Evolutionary conservation across 92 coral and sea anemone genomes (phyloP).

Genomic region (Plumapathes pennacea): DNA sequence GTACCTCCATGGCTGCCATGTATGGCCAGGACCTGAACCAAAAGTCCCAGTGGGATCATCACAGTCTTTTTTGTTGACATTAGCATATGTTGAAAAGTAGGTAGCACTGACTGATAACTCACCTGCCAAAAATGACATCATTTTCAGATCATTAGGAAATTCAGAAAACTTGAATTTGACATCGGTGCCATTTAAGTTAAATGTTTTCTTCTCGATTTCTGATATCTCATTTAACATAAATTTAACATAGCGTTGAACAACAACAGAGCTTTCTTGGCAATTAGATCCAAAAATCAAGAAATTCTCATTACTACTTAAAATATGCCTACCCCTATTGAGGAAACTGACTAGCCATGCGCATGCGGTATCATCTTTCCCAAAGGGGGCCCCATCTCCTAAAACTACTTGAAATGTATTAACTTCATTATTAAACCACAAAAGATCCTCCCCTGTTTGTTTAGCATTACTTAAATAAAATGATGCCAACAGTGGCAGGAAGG

Average conservation of each 20-base stretch:
- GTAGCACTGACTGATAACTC: conserved; percentile 69
- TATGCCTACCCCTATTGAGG: conserved; percentile 65
- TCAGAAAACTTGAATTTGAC: conserved; percentile 68
- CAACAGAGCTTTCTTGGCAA: conserved; percentile 61
- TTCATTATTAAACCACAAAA: conserved; percentile 55
- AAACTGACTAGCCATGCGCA: conserved; percentile 70
- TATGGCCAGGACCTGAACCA: conserved; percentile 36
- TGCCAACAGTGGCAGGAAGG: conserved; percentile 51
- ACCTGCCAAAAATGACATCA: conserved; percentile 67
- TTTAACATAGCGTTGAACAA: conserved; percentile 55
- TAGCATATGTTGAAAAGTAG: conserved; percentile 67
- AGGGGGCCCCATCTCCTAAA: conserved; percentile 69
- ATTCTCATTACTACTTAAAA: conserved; percentile 69
- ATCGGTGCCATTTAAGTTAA: conserved; percentile 32
- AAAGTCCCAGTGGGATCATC: conserved; percentile 41
- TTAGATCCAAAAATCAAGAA: conserved; percentile 64
- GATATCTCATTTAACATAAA: conserved; percentile 54
- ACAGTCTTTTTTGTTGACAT: conserved; percentile 45
- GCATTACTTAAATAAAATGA: conserved; percentile 42
- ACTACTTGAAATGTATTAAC: conserved; percentile 56
- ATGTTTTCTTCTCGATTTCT: conserved; percentile 64
- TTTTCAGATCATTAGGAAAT: conserved; percentile 70
- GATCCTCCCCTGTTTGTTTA: conserved; percentile 33
- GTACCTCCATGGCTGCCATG: conserved; percentile 56
- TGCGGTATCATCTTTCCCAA: conserved; percentile 69